Percentiles rank a stretch among this genome's conserved stretches.
Evolutionary conservation across 2,888 invertebrate genomes (phyloP).

Genomic region (Thymelicus sylvestris): DNA sequence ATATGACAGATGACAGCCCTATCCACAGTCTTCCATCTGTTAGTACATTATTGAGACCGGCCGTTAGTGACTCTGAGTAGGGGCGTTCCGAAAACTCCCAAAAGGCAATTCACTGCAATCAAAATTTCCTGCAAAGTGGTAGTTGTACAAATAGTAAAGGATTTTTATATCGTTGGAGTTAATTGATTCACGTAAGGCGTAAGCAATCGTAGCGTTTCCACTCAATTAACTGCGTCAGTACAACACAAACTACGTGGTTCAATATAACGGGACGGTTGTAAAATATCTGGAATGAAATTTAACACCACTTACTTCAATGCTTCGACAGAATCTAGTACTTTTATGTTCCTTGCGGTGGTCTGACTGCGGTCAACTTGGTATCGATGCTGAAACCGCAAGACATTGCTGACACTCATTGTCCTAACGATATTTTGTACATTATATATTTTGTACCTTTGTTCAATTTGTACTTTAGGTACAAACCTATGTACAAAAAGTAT

Average conservation of each 20-base stretch:
- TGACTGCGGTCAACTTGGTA: conserved; percentile 25
- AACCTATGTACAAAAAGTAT: neutral
- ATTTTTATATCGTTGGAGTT: too few relatives aligned
- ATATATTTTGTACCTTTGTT: neutral
- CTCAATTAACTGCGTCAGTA: neutral
- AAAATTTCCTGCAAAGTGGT: too few relatives aligned
- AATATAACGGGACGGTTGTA: conserved; percentile 3
- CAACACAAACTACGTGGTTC: neutral
- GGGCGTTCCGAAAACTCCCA: too few relatives aligned
- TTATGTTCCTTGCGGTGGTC: conserved; percentile 23
- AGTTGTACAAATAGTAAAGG: too few relatives aligned
- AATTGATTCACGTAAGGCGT: too few relatives aligned
- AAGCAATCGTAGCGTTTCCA: too few relatives aligned
- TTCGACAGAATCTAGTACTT: conserved; percentile 15
- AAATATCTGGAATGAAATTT: conserved; percentile 17
- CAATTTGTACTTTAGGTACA: too few relatives aligned
- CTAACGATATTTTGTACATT: neutral
- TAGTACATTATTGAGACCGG: too few relatives aligned
- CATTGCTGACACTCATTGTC: conserved; percentile 4
- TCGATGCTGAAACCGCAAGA: conserved; percentile 29
- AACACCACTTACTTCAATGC: conserved; percentile 16
- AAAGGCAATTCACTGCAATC: too few relatives aligned
- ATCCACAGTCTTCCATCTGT: too few relatives aligned
- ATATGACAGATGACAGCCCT: too few relatives aligned
- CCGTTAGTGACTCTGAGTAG: too few relatives aligned